Percentiles rank a stretch among this genome's conserved stretches.
Evolutionary conservation across 2,113 vertebrate genomes (phyloP).

Genomic region (Clupea harengus): DNA sequence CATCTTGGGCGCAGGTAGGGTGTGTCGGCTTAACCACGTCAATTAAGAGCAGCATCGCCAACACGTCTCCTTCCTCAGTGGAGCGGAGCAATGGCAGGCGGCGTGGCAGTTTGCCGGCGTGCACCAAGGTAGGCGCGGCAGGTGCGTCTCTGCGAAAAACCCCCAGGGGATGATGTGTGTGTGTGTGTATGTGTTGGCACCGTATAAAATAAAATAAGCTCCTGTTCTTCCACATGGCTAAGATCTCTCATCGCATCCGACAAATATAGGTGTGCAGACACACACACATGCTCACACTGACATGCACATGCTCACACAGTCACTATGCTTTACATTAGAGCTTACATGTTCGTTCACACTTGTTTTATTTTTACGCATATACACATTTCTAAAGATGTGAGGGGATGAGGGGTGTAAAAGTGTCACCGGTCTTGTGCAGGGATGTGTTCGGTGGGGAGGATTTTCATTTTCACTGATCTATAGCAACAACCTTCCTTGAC

Average conservation of each 20-base stretch:
- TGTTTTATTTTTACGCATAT: too few relatives aligned
- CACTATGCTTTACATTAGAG: not conserved
- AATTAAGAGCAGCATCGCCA: constrained; percentile 68
- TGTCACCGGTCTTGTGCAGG: not conserved
- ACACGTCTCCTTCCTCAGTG: constrained; percentile 71
- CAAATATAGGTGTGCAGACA: not conserved
- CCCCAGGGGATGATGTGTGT: constrained; percentile 58
- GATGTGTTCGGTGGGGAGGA: not conserved
- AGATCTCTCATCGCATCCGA: constrained; percentile 23
- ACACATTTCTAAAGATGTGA: not conserved
- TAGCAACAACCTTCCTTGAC: not conserved
- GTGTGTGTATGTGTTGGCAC: constrained; percentile 49
- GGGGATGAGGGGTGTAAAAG: not conserved
- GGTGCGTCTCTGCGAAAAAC: constrained; percentile 55
- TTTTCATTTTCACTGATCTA: not conserved
- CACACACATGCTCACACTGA: constrained; percentile 12
- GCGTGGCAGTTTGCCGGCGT: constrained; percentile 60
- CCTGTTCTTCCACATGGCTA: constrained; percentile 22
- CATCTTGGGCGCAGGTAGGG: constrained; percentile 54
- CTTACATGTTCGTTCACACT: not conserved
- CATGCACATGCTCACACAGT: not conserved
- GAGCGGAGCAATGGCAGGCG: constrained; percentile 64
- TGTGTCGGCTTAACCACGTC: constrained; percentile 66
- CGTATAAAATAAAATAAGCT: not conserved
- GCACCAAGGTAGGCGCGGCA: constrained; percentile 48